These are phyloP conservation scores for Pycnomerus fuliginosus DNA, from an alignment of 2,888 invertebrate genomes.

Conservation along the genomic window DNA sequence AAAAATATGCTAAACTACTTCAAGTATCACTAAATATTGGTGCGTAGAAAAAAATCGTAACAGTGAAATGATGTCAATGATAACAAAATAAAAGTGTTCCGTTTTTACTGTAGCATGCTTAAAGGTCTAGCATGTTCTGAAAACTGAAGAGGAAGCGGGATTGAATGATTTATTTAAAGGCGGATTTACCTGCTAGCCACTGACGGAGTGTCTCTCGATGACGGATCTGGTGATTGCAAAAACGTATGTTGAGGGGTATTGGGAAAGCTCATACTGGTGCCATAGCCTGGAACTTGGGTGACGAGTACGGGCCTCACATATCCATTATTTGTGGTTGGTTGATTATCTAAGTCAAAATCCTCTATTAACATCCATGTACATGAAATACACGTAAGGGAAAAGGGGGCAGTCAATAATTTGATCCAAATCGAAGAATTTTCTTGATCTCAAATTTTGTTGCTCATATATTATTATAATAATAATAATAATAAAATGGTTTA, in stretches of 20 bases:
- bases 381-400: no score
- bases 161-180: neutral
- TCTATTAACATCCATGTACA: neutral
- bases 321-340: constrained; percentile 69
- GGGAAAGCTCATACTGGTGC: constrained; percentile 59
- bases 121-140: constrained; percentile 50
- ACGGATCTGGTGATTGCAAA: constrained; percentile 71
- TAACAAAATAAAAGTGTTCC: constrained; percentile 23
- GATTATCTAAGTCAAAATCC: constrained; percentile 52
- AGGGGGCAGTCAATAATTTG: no score
- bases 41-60: no score
- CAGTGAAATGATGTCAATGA: constrained; percentile 19
- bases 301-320: constrained; percentile 84
- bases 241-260: constrained; percentile 69
- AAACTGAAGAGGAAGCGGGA: constrained; percentile 42
- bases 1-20: no score
- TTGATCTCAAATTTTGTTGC: no score
- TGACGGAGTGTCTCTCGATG: constrained; percentile 72
- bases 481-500: no score
- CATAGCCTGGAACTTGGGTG: constrained; percentile 79
- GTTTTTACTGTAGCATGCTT: constrained; percentile 29
- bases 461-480: no score
- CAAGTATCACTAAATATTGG: constrained; percentile 18
- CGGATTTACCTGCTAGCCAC: constrained; percentile 70
- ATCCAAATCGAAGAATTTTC: no score